Conservation (phyloP, 2,113 vertebrate genomes). For the Saiga tatarica region DNA sequence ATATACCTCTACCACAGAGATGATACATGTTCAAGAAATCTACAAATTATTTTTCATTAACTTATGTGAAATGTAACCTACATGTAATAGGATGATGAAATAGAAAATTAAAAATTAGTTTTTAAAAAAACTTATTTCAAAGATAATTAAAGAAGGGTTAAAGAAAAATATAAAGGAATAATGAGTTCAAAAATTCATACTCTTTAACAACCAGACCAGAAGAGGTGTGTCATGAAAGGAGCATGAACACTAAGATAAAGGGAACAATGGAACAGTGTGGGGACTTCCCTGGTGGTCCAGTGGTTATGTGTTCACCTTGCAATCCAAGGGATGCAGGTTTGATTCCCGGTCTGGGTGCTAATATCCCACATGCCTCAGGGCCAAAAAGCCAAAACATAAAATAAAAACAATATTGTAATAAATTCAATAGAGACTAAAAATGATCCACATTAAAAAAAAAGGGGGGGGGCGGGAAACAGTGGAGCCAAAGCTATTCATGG, state of each 20-base stretch:
- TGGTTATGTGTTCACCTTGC: neutral
- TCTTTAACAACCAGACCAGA: neutral
- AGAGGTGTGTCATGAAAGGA: neutral
- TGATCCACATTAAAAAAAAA: neutral
- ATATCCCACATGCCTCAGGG: neutral
- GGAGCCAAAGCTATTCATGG: neutral
- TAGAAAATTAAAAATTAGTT: neutral
- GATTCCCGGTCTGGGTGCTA: neutral
- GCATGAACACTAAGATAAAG: neutral
- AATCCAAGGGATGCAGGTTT: neutral
- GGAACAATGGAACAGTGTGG: neutral
- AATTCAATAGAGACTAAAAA: neutral
- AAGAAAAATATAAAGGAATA: neutral
- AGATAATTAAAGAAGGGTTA: neutral
- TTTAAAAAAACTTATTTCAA: neutral
- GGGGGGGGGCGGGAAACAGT: neutral
- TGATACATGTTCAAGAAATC: neutral
- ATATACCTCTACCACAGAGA: neutral
- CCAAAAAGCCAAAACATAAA: neutral
- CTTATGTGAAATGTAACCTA: neutral
- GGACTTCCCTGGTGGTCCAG: neutral
- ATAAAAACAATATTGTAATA: neutral
- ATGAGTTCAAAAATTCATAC: neutral
- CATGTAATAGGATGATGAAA: neutral
- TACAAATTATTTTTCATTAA: neutral